Evolutionary conservation across 2,113 vertebrate genomes (phyloP), one percentile per base, ranked within the genome.

Genomic region (Echinops telfairi): DNA sequence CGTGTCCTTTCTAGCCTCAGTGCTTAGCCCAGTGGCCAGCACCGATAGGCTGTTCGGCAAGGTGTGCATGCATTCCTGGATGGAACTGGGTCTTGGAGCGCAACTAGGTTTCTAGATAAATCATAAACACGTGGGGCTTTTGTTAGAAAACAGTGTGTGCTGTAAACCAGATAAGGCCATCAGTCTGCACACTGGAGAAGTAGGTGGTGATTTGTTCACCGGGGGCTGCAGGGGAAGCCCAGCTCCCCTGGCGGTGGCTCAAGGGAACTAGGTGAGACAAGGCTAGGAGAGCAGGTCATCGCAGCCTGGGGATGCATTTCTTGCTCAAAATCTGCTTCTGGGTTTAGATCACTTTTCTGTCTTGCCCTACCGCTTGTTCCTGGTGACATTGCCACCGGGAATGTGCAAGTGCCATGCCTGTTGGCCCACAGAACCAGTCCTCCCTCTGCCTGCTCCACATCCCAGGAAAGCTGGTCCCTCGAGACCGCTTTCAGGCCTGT

Each of bases 71-170:
- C 27, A 53, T 53, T 89, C 14, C 66, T 83, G 68, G 53, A 75
- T 85, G 91, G 16, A 92, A 60, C 38, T 92, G 70, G 25, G 11
- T 73, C 70, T 84, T 85, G 27, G 58, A 68, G 75, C 88, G 70
- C 66, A 87, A 38, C 47, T 43, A 36, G 31, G 22, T 91, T 89
- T 64, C 53, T 78, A 33, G 57, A 9, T n/a, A 79, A 71, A 6
- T 73, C 20, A 10, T 36, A 36, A 73, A 36, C 33, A 2, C 43
- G 6, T 92, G 81, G 47, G 40, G 76, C 33, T 92, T 95, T 43
- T 86, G 36, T 87, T 79, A 83, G 70, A 62, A 83, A 86, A 36
- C 31, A 75, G 3, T 86, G 38, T 57, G 36, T 25, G 43, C 20
- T 84, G 27, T 15, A 86, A 62, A 31, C 17, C n/a, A 22, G 64